Conservation (phyloP, 2,888 invertebrate species). For the Dione juno region DNA sequence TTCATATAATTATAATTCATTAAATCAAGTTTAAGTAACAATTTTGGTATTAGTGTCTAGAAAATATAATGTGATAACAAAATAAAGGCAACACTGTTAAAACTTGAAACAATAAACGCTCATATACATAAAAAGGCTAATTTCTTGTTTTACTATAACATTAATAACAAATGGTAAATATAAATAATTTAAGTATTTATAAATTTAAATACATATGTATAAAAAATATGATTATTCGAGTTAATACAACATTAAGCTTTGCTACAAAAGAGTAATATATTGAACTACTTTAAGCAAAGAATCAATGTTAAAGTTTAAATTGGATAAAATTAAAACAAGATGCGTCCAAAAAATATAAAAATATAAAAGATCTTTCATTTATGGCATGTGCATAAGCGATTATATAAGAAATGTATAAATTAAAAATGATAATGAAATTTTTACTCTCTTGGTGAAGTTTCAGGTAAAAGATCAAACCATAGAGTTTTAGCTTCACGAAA, state of each 20-base stretch:
- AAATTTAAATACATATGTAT: constrained; percentile 16
- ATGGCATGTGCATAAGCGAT: constrained; percentile 30
- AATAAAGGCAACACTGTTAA: constrained; percentile 27
- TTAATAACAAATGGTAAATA: constrained; percentile 18
- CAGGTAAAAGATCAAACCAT: constrained; percentile 89
- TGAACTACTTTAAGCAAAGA: constrained; percentile 7
- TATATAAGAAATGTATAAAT: constrained; percentile 19
- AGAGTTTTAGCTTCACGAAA: constrained; percentile 87
- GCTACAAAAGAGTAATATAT: not conserved
- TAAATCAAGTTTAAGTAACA: constrained; percentile 37
- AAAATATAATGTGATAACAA: constrained; percentile 21
- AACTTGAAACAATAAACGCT: constrained; percentile 37
- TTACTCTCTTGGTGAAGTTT: constrained; percentile 72
- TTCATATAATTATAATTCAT: constrained; percentile 22
- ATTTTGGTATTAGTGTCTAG: constrained; percentile 21
- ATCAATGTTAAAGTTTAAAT: not conserved
- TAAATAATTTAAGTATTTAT: constrained; percentile 6
- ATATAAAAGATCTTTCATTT: constrained; percentile 35
- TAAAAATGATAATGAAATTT: constrained; percentile 14
- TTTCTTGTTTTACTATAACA: constrained; percentile 9
- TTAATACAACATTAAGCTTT: not conserved
- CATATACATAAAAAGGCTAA: constrained; percentile 34
- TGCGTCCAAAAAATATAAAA: constrained; percentile 19
- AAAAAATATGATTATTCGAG: constrained; percentile 5
- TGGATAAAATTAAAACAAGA: constrained; percentile 5